These are phyloP conservation scores for Limnephilus auricula DNA, from an alignment of 2,888 invertebrate genomes.

Conservation along the genomic window DNA sequence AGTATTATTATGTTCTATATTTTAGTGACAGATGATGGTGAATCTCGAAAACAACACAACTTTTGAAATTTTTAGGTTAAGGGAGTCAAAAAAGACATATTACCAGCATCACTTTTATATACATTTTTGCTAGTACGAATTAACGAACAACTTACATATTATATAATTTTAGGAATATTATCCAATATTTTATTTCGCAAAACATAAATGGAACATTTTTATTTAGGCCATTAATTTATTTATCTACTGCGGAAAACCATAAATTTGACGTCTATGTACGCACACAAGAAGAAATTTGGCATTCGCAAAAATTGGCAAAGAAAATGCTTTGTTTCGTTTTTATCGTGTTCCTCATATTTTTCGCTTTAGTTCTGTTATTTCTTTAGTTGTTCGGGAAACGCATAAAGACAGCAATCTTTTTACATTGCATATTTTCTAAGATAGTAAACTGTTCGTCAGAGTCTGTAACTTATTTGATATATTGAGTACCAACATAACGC, in stretches of 20 bases:
- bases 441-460: not conserved
- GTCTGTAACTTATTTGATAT: not conserved
- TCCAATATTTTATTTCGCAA: not conserved
- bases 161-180: not conserved
- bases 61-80: too few species aligned
- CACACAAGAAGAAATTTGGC: slow-evolving; percentile 34
- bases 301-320: slow-evolving; percentile 34
- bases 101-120: too few species aligned
- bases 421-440: not conserved
- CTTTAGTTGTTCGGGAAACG: not conserved
- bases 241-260: slow-evolving; percentile 23
- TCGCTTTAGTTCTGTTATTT: not conserved
- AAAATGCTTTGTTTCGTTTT: slow-evolving; percentile 34
- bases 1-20: too few species aligned
- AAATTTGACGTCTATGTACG: not conserved
- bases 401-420: not conserved
- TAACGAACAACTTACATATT: too few species aligned
- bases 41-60: too few species aligned
- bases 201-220: not conserved
- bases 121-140: too few species aligned
- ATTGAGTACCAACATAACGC: not conserved
- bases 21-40: too few species aligned
- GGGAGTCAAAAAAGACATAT: too few species aligned
- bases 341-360: not conserved
- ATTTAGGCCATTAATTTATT: not conserved